Base-by-base conservation (phyloP, 2,797 vertebrate species). In the Okamejei kenojei region DNA sequence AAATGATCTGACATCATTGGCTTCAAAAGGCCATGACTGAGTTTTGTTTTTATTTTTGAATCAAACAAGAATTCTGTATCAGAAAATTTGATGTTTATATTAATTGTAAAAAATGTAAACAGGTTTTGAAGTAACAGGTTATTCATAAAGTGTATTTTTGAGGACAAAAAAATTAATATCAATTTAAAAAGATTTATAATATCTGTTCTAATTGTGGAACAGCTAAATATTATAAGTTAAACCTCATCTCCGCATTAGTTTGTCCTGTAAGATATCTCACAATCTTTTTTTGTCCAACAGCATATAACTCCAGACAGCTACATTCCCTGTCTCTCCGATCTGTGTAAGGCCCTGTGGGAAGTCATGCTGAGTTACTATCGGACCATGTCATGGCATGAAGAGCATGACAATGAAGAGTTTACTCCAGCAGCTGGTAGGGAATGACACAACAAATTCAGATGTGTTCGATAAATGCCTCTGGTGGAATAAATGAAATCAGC, bases 331-430 rank as follows among this genome's bases (percentile, higher is more conserved):
- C 96, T 99, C 94, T 97, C 97, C 2, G 99, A 99, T 95, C 97
- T 99, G 61, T 99, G 99, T 96, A 99, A 99, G 95, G 99, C 99
- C 93, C 96, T 99, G 88, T 99, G 99, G 99, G 99, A 99, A 95
- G 99, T 99, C 93, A 99, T 99, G 99, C 97, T 99, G 84, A 99
- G 99, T 95, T 99, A 99, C 95, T 97, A 99, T 94, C 96, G 97
- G 88, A 99, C 98, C 0, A 99, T 99, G 97, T 97, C 97, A 95
- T 99, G 99, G 99, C 99, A 99, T 0, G 98, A 98, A 93, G 97
- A 96, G 94, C 97, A 97, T 7, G 98, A 99, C 95, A 97, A 96
- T 94, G 97, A 97, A 93, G 96, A 96, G 81, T 93, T 95, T 1
- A 73, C 95, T 10, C 94, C 96, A 65, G 94, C 95, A 93, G 95